phyloP scores from a whole-genome alignment of 2,113 vertebrate species.

The Rutilus rutilus region DNA sequence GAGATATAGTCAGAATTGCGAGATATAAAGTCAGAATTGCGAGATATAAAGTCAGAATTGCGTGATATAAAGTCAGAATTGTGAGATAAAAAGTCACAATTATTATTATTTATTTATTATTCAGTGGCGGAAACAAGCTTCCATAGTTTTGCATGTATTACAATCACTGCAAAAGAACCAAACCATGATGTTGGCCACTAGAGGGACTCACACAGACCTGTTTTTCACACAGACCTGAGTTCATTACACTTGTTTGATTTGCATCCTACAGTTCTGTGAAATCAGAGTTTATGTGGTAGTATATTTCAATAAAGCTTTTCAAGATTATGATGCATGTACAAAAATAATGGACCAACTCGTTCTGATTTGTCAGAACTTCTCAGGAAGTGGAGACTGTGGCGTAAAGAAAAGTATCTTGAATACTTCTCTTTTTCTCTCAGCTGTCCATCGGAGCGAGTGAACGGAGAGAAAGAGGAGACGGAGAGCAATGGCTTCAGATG shows the following conservation, averaged over 20 bases:
- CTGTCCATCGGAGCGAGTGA: neutral
- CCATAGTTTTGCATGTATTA: too few species aligned
- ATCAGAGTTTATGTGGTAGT: too few species aligned
- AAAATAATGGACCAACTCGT: neutral
- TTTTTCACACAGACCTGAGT: neutral
- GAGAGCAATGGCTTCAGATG: neutral
- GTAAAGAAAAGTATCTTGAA: neutral
- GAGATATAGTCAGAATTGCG: too few species aligned
- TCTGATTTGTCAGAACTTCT: neutral
- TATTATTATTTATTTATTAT: too few species aligned
- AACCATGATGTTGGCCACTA: neutral
- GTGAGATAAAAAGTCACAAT: too few species aligned
- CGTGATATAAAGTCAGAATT: too few species aligned
- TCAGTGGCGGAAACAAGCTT: too few species aligned
- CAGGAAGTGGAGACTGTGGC: neutral
- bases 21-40: too few species aligned
- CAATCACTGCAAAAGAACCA: too few species aligned
- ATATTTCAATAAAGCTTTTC: neutral
- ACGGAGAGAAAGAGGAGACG: neutral
- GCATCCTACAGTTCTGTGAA: neutral
- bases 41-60: too few species aligned
- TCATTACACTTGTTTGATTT: neutral
- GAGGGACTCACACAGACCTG: neutral
- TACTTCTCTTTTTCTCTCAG: neutral
- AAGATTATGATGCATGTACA: neutral